Evolutionary conservation across 2,113 vertebrate genomes (phyloP).

Genomic region (Syrrhaptes paradoxus): DNA sequence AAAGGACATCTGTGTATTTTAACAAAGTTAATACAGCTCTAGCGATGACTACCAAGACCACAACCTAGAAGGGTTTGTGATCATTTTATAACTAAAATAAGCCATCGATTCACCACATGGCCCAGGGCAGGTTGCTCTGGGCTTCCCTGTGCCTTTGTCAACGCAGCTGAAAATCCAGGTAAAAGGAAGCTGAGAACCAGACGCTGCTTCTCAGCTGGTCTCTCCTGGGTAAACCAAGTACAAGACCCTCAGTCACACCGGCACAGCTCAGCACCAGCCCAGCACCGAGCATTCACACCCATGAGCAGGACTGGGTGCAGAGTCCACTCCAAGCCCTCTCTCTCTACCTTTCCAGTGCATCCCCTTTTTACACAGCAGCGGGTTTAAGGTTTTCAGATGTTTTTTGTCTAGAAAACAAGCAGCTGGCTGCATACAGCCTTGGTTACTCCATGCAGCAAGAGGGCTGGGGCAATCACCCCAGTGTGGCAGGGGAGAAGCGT

Average conservation of each 20-base stretch:
- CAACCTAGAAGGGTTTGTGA: background rate
- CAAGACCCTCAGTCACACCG: background rate
- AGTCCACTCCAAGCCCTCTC: background rate
- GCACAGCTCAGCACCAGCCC: background rate
- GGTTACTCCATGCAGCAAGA: background rate
- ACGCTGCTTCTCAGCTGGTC: background rate
- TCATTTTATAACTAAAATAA: background rate
- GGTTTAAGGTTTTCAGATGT: background rate
- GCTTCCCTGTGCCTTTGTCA: background rate
- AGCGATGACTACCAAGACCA: background rate
- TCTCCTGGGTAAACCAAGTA: background rate
- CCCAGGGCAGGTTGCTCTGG: background rate
- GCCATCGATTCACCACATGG: background rate
- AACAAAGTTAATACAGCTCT: background rate
- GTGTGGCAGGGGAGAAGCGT: background rate
- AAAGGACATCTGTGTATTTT: background rate
- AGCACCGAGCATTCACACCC: background rate
- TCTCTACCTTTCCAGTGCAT: accelerated
- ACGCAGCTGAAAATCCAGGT: background rate
- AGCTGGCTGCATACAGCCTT: background rate
- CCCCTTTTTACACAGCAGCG: background rate
- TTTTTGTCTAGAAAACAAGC: background rate
- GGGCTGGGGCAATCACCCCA: background rate
- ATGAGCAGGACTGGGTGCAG: background rate
- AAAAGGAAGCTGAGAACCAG: background rate